Evolutionary conservation across 1,140 invertebrate species (phyloP), one percentile per base, ranked within the genome.

Genomic region (Pseudomyrmex sp.): DNA sequence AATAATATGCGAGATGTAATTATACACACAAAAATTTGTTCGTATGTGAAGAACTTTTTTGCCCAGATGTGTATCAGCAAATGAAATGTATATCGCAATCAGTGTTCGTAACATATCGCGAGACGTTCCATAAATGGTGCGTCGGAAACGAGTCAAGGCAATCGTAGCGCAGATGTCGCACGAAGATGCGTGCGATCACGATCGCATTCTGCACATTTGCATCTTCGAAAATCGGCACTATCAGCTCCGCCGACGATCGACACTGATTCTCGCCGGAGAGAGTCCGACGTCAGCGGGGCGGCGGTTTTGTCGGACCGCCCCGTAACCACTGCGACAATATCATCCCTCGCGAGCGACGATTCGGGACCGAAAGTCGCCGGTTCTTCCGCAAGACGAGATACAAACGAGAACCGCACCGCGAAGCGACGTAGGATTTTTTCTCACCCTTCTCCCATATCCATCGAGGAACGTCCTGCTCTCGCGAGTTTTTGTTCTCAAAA

Each of bases 291-390:
- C 52, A 44, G 2, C 15, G 18, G 13, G 13, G n/a, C 10, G 52
- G 5, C 44, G 8, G 23, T 35, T 72, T 18, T 26, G 10, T n/a
- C 54, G 7, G 9, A 20, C 23, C 23, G 10, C 13, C 7, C 59
- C 12, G 26, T 20, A 61, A 61, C 15, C 18, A 74, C 18, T 61
- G 44, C 44, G 58, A 48, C 44, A 75, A 12, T 62, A 18, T 56
- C 69, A 56, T 8, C 44, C 2, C 59, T 59, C 58, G n/a, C 13
- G 18, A 76, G 13, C 72, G 56, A 35, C 20, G 50, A 48, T 10
- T 9, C 2, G 23, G n/a, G 65, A 18, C 26, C 74, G 74, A 26
- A 77, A 77, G 62, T 68, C 23, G n/a, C n/a, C 50, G 48, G 46
- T 35, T n/a, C 26, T 13, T 13, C 23, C 46, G 8, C 23, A 26